Base-by-base conservation (phyloP, 2,888 invertebrate species). In the Watsonalla cultraria region DNA sequence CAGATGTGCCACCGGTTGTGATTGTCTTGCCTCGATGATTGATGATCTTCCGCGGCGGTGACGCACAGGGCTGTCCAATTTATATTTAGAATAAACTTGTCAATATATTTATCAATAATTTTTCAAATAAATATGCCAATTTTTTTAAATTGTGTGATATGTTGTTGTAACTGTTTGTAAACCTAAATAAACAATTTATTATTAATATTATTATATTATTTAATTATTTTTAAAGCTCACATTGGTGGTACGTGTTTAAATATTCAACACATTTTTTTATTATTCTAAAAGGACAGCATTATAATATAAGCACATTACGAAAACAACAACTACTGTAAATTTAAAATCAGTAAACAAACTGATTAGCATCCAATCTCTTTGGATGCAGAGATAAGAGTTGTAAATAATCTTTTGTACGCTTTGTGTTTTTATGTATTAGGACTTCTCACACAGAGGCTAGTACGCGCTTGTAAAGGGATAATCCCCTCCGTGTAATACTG, bases 1-100 rank as follows among this genome's bases (percentile, higher is more conserved):
- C 90, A 90, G 90, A 90, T 90, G 90, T 84, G 90, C 86, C 86
- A 75, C 84, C 88, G 87, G 90, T 90, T 90, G 90, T 90, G 90
- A 90, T 90, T 90, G 90, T 90, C 90, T 90, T 90, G 86, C 86
- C 80, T 78, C 80, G 80, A 90, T 90, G 90, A 90, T 90, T 90
- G 90, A 90, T 90, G 90, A 90, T 89, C 89, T 88, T 79, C 79
- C 79, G 72, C 81, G 78, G 66, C 82, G 84, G 80, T 81, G 76
- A 57, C 54, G 56, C 39, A 45, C 70, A 90, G 90, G 90, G 90
- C 62, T 90, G 84, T 46, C 64, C 11, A 42, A 11, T 42, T 11
- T 37, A 37, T 9, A 42, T 42, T 11, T 42, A 42, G 8, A 7
- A 37, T 37, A 7, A 37, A 8, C 8, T 37, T 37, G 8, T 37